A percentile compares a stretch with the other conserved stretches of the same genome.
These are phyloP conservation scores for Scrobipalpa costella DNA, from an alignment of 2,888 invertebrate genomes.

Conservation along the genomic window DNA sequence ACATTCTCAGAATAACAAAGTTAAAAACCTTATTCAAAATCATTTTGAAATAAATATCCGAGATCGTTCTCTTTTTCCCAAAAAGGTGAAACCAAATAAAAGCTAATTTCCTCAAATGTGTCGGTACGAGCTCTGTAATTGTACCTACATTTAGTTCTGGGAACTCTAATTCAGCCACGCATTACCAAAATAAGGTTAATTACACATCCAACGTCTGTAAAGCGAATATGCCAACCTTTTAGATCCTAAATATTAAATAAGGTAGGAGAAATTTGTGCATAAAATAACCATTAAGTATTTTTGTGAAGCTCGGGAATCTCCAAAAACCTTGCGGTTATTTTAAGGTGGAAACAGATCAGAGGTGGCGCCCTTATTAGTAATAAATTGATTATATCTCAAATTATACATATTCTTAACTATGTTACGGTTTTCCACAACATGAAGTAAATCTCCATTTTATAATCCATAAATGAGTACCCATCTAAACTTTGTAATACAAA, in stretches of 20 bases:
- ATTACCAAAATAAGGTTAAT: conserved; percentile 37
- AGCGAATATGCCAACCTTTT: conserved; percentile 32
- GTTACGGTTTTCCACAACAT: no score
- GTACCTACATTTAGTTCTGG: conserved; percentile 19
- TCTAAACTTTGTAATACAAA: no score
- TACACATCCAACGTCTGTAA: conserved; percentile 33
- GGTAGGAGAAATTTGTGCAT: conserved; percentile 33
- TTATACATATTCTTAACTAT: no score
- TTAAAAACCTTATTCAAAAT: no score
- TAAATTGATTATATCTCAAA: no score
- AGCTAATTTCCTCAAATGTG: not conserved
- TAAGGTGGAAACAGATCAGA: no score
- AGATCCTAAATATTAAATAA: conserved; percentile 35
- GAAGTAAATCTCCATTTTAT: no score
- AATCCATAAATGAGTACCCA: no score
- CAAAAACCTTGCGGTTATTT: conserved; percentile 19
- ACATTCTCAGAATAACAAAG: no score
- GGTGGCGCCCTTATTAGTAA: no score
- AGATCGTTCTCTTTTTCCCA: not conserved
- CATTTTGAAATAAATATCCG: no score
- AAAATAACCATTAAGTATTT: conserved; percentile 34
- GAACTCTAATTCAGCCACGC: conserved; percentile 29
- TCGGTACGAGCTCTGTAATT: not conserved
- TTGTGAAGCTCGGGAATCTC: conserved; percentile 24
- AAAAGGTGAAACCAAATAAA: not conserved